A percentile compares a stretch with the other conserved stretches of the same genome.
These are phyloP conservation scores for Plebejus anna DNA, from an alignment of 2,888 invertebrate genomes.

Conservation along the genomic window DNA sequence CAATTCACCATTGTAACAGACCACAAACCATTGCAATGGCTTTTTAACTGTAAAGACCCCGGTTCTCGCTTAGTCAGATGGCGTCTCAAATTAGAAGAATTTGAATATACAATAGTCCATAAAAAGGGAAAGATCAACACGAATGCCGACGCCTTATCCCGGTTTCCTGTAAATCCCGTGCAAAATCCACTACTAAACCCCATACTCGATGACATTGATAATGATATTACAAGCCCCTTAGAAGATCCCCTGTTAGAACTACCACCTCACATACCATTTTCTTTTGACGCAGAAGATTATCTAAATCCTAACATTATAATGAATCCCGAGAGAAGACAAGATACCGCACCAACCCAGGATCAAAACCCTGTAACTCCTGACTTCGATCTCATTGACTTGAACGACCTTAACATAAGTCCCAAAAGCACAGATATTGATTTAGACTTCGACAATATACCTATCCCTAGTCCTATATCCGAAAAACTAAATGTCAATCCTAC, in stretches of 20 bases:
- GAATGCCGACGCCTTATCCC: neutral
- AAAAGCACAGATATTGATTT: neutral
- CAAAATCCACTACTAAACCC: neutral
- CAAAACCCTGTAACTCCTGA: neutral
- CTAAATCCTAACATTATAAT: conserved; percentile 14
- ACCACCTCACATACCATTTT: conserved; percentile 21
- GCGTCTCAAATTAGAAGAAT: no score
- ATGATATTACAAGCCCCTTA: neutral
- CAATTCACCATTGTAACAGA: no score
- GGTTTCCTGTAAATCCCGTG: conserved; percentile 7
- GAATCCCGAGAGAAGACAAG: neutral
- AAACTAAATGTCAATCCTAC: neutral
- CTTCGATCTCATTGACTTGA: neutral
- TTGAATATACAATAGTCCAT: neutral
- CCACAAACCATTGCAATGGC: no score
- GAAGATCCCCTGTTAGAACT: conserved; percentile 14
- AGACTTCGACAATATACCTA: conserved; percentile 2
- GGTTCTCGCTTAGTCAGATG: no score
- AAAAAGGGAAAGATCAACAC: neutral
- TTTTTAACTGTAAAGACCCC: no score
- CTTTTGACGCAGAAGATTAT: neutral
- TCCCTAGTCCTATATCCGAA: conserved; percentile 7
- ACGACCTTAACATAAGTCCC: neutral
- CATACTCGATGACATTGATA: neutral
- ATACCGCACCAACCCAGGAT: neutral